A percentile compares a stretch with the other conserved stretches of the same genome.
phyloP scores from a whole-genome alignment of 2,888 invertebrate genomes.

The Sarcophaga carnaria region DNA sequence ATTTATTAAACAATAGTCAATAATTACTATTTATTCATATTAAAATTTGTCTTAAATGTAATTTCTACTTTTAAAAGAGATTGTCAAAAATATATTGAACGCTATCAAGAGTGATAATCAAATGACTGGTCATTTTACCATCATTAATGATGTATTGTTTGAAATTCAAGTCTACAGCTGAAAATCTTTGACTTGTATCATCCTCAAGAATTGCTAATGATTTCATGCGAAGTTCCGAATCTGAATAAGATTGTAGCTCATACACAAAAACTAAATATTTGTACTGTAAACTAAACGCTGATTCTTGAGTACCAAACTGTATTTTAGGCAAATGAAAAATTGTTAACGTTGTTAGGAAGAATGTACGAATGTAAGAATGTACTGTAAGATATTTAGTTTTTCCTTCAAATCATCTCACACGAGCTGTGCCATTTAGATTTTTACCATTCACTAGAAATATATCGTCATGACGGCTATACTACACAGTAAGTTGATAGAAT shows the following conservation, averaged over 20 bases:
- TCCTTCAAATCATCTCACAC: constrained; percentile 32
- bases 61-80: too few relatives aligned
- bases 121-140: background rate
- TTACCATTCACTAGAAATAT: constrained; percentile 26
- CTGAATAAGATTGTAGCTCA: too few relatives aligned
- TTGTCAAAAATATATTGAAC: too few relatives aligned
- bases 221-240: background rate
- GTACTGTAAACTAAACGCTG: background rate
- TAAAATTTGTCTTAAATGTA: too few relatives aligned
- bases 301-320: background rate
- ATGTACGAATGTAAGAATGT: background rate
- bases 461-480: constrained; percentile 27
- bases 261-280: constrained; percentile 1
- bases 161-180: too few relatives aligned
- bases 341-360: constrained; percentile 25
- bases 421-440: background rate
- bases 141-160: too few relatives aligned
- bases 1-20: too few relatives aligned
- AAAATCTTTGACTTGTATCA: constrained; percentile 1
- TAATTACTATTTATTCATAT: too few relatives aligned
- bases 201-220: background rate
- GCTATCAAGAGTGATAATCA: too few relatives aligned
- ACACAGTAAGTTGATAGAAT: background rate
- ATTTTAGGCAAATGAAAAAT: constrained; percentile 1
- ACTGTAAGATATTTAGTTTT: background rate